These are phyloP conservation scores for Centrocercus urophasianus DNA, from an alignment of 2,113 vertebrate species.

Conservation along the genomic window DNA sequence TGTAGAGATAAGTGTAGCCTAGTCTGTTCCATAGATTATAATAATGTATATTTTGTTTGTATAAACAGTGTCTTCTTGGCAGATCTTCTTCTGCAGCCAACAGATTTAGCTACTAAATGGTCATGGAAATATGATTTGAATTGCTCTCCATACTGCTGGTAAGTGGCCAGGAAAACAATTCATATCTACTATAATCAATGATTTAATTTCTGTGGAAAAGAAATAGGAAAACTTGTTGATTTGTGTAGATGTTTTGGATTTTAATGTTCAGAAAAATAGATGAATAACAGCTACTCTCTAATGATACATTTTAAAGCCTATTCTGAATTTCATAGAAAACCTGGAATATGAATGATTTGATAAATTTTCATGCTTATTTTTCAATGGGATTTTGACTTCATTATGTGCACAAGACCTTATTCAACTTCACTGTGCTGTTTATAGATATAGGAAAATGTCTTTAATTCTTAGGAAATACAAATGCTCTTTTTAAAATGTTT, in stretches of 20 bases:
- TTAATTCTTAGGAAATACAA: background rate
- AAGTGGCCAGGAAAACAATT: background rate
- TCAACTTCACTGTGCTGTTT: background rate
- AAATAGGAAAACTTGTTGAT: background rate
- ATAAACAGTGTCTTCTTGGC: background rate
- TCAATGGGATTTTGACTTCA: background rate
- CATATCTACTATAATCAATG: background rate
- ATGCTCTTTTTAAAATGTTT: background rate
- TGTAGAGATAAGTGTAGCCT: background rate
- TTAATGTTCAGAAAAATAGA: background rate
- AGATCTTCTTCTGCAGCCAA: background rate
- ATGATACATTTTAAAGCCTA: background rate
- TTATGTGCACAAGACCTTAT: background rate
- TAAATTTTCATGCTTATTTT: background rate
- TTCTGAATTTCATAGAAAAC: background rate
- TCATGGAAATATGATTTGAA: conserved; percentile 16
- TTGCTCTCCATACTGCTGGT: background rate
- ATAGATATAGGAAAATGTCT: background rate
- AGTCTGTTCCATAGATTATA: background rate
- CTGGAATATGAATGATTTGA: background rate
- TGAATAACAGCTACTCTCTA: background rate
- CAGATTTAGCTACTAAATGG: background rate
- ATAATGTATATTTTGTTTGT: background rate
- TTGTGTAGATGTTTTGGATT: background rate
- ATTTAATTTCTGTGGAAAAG: background rate